Percentiles rank a stretch among this genome's conserved stretches.
These are phyloP conservation scores for Tethya wilhelma DNA, from an alignment of 37 sponge, comb jelly and placozoan species.

Conservation along the genomic window DNA sequence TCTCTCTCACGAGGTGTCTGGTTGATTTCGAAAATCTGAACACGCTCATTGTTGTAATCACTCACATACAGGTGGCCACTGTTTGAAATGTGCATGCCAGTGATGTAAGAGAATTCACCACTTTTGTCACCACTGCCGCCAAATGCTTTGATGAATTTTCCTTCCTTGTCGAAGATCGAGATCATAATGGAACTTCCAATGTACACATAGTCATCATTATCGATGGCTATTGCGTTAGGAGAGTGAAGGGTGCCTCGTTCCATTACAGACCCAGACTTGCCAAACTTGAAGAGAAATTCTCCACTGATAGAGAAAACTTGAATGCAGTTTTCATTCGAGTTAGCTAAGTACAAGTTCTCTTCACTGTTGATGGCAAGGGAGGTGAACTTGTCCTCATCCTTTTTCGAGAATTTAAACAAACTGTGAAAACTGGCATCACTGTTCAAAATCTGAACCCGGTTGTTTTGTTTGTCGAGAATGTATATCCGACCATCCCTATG, in stretches of 20 bases:
- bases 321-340: not conserved
- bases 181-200: slow-evolving; percentile 13
- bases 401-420: not conserved
- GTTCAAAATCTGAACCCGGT: slow-evolving; percentile 12
- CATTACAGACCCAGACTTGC: not conserved
- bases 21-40: slow-evolving; percentile 3
- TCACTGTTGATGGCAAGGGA: slow-evolving; percentile 19
- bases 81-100: not conserved
- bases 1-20: not conserved
- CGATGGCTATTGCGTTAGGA: slow-evolving; percentile 19
- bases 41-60: not conserved
- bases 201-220: slow-evolving; percentile 26
- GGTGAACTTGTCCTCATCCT: not conserved
- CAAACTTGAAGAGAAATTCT: slow-evolving; percentile 22
- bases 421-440: not conserved
- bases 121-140: not conserved
- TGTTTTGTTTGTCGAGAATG: not conserved
- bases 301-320: slow-evolving; percentile 19
- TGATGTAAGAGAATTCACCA: not conserved
- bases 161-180: slow-evolving; percentile 13
- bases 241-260: not conserved
- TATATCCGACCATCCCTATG: not conserved
- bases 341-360: slow-evolving; percentile 8
- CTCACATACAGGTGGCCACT: not conserved
- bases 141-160: slow-evolving; percentile 2